Evolutionary conservation across 2,888 invertebrate genomes (phyloP), one percentile per base, ranked within the genome.

Genomic region (Cyclophora punctaria): DNA sequence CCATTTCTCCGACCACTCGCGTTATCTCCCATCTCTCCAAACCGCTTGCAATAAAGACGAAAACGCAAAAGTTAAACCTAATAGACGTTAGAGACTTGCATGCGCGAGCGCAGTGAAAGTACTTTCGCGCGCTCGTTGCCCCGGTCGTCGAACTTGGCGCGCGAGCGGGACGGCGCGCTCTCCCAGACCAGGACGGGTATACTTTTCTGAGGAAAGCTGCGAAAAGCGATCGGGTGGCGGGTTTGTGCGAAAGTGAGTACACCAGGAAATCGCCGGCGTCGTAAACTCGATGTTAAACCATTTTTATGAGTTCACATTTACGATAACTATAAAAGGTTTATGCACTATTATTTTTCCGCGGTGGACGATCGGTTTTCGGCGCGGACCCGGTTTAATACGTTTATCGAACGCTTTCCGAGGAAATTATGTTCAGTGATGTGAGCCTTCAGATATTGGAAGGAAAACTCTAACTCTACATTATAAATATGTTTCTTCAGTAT

Each of bases 101-200:
- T 78, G 81, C 83, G 81, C 78, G 67, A 57, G 78, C 83, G 80
- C 84, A 86, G 87, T 84, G 86, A 88, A 87, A 87, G 87, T 87
- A 82, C 86, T 87, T 88, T 87, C 87, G 83, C 84, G 85, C 80
- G 84, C 83, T 76, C 83, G 75, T 76, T 77, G 84, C 79, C 83
- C 83, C 83, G 87, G 86, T 86, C 87, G 81, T 73, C 79, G 83
- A 85, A 78, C 83, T 76, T 75, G 70, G 73, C 58, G 68, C 44
- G 66, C 53, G 72, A 74, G 62, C 56, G 73, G 69, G 76, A 75
- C 64, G 57, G 58, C 54, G 58, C 64, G 51, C 60, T 64, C 65
- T 59, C 55, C 34, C 48, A 56, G 75, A 83, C 63, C 64, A 72
- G 63, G 84, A 83, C 61, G 56, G 65, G 52, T 66, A 67, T 72